Conservation (phyloP, 2,888 invertebrate species). For the Ryuthela nishihirai region DNA sequence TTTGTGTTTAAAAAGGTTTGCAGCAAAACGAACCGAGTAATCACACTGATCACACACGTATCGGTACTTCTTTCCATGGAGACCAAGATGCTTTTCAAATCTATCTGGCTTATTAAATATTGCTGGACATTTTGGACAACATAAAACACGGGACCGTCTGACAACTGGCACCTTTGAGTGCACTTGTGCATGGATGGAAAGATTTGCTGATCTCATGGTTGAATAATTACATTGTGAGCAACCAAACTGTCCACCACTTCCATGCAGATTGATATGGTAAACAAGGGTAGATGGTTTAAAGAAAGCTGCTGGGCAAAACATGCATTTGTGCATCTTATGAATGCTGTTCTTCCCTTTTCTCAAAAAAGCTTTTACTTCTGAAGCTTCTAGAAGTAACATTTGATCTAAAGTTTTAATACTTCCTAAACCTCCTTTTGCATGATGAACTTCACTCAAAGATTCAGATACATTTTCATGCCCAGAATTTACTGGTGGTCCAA, state of each 20-base stretch:
- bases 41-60: conserved; percentile 80
- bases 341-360: conserved; percentile 19
- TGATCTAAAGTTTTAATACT: conserved; percentile 31
- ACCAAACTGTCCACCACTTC: conserved; percentile 61
- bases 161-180: conserved; percentile 70
- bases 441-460: not conserved
- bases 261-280: conserved; percentile 66
- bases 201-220: conserved; percentile 64
- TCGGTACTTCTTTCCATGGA: conserved; percentile 77
- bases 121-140: conserved; percentile 77
- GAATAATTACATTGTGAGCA: conserved; percentile 69
- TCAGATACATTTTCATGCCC: not conserved
- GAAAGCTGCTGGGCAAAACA: conserved; percentile 67
- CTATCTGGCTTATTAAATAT: conserved; percentile 81
- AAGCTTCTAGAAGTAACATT: conserved; percentile 36
- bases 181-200: conserved; percentile 61
- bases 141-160: conserved; percentile 8
- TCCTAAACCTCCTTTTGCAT: not conserved
- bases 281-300: conserved; percentile 66
- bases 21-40: conserved; percentile 81
- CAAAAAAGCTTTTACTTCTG: conserved; percentile 30
- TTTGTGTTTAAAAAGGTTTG: conserved; percentile 76
- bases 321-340: conserved; percentile 48
- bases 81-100: conserved; percentile 72
- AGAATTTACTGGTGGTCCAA: not conserved